Evolutionary conservation across 2,113 vertebrate genomes (phyloP).

Genomic region (Xyliphius kryptos): DNA sequence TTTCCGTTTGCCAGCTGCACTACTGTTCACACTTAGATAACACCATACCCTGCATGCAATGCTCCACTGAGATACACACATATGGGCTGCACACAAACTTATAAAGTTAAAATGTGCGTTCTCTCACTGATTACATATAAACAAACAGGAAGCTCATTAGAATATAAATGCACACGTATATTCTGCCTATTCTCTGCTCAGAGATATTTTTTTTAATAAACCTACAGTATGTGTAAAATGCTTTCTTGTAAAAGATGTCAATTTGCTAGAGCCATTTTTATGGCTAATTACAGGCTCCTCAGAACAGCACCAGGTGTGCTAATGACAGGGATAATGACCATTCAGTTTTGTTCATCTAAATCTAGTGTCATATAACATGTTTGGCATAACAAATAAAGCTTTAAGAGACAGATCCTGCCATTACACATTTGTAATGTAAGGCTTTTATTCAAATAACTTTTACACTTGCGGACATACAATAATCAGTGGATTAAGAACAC

Average conservation of each 20-base stretch:
- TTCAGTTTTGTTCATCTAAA: background rate
- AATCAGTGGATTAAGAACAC: too few relatives aligned
- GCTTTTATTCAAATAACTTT: too few relatives aligned
- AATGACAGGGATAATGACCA: conserved; percentile 30
- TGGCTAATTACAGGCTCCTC: conserved; percentile 24
- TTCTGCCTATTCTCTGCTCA: background rate
- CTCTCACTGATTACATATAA: conserved; percentile 7
- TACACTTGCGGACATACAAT: too few relatives aligned
- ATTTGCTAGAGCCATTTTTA: conserved; percentile 16
- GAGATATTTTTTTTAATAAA: background rate
- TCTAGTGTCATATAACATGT: conserved; percentile 11
- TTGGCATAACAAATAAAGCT: conserved; percentile 14
- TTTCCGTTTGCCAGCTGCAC: conserved; percentile 52
- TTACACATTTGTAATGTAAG: too few relatives aligned
- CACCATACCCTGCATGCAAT: conserved; percentile 6
- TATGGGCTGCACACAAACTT: conserved; percentile 3
- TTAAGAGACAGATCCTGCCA: too few relatives aligned
- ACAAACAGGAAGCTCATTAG: conserved; percentile 10
- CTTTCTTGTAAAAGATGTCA: conserved; percentile 19
- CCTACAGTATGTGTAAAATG: conserved; percentile 10
- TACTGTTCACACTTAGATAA: conserved; percentile 44
- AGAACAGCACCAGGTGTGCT: conserved; percentile 29
- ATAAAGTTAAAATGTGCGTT: conserved; percentile 1
- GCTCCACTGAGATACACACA: conserved; percentile 12
- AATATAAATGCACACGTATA: background rate